A percentile compares a stretch with the other conserved stretches of the same genome.
Evolutionary conservation across 2,797 vertebrate species (phyloP).

Genomic region (Zalophus californianus): DNA sequence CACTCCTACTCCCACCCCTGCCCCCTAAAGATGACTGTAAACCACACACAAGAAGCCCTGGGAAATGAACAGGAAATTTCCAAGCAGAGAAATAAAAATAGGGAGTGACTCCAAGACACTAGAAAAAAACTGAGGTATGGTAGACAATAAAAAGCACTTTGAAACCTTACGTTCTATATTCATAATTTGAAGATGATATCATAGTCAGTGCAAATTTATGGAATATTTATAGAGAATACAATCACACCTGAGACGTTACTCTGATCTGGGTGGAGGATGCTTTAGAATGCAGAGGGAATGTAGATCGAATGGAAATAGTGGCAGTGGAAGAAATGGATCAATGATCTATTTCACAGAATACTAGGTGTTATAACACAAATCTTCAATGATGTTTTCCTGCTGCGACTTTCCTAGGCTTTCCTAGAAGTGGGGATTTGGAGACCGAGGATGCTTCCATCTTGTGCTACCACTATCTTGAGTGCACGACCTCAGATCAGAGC

Average conservation of each 20-base stretch:
- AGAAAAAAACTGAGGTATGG: background rate
- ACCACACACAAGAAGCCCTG: background rate
- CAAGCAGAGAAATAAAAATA: background rate
- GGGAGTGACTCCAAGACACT: background rate
- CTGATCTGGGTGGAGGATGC: background rate
- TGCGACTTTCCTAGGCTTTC: background rate
- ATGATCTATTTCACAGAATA: background rate
- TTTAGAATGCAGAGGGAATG: background rate
- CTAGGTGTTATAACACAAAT: background rate
- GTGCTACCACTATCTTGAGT: background rate
- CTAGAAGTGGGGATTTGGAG: background rate
- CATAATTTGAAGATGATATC: background rate
- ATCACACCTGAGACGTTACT: background rate
- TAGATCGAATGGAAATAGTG: background rate
- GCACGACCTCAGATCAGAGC: background rate
- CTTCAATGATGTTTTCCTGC: background rate
- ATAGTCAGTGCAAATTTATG: background rate
- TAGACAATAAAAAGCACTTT: background rate
- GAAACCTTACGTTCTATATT: background rate
- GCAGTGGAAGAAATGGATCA: background rate
- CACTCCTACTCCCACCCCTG: accelerated
- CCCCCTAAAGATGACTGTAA: background rate
- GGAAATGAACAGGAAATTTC: background rate
- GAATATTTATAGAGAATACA: background rate
- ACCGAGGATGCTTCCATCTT: background rate